Evolutionary conservation across 2,113 vertebrate genomes (phyloP), one percentile per base, ranked within the genome.

Genomic region (Hydropotes inermis): DNA sequence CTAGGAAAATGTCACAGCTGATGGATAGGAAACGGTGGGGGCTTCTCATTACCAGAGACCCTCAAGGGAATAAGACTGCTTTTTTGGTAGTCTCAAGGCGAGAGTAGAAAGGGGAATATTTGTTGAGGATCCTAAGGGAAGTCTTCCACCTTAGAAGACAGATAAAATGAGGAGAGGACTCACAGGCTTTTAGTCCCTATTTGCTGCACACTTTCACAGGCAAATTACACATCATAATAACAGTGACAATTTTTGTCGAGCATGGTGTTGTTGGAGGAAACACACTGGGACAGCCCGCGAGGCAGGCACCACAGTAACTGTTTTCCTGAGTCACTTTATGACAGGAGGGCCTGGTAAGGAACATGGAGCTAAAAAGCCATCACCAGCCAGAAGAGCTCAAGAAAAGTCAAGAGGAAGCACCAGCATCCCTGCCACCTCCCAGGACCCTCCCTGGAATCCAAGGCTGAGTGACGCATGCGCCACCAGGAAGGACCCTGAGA

Each of bases 1-100:
- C 54, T 83, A 74, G 28, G 25, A 94, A 86, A 96, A 97, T 92
- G 74, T 57, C 89, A 61, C 9, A 2, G 76, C 94, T 50, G n/a
- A 64, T 96, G 93, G 30, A 28, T 83, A 94, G 55, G 60, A 95
- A 87, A 94, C 27, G 4, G 78, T 43, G 13, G 8, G 28, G 55
- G 3, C 33, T 79, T 82, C 67, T 92, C 3, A 84, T 78, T 95
- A 70, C 11, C n/a, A 47, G 57, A 50, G 74, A 47, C 12, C 82
- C 36, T 87, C 36, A 54, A 74, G 6, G 30, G 50, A 87, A 76
- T 76, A 70, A 87, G 33, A 55, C 16, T 39, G 19, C 8, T 91
- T 61, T 81, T 81, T 21, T 61, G 39, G 12, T 89, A 89, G 7
- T 76, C 21, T 64, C 33, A 88, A 43, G 13, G 57, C 19, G 27